These are phyloP conservation scores for Eptatretus atami DNA, from an alignment of 2,797 vertebrate species.

Conservation along the genomic window DNA sequence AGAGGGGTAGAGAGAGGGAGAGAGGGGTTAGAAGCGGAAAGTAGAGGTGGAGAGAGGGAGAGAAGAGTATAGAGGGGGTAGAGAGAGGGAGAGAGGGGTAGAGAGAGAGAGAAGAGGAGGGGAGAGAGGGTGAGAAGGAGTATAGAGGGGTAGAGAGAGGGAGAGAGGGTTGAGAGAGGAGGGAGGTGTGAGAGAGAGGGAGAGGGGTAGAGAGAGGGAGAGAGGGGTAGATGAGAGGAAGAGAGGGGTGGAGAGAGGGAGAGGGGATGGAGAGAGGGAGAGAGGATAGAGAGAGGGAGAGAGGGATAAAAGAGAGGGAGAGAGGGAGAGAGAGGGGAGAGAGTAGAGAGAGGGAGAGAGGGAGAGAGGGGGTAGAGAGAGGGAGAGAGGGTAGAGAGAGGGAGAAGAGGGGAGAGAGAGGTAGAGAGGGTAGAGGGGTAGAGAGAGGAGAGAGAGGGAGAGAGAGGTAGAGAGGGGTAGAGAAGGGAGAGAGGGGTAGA, in stretches of 20 bases:
- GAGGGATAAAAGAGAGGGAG: conserved; percentile 16
- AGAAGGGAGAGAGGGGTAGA: too few species aligned
- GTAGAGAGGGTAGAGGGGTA: too few species aligned
- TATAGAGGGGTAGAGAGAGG: background rate
- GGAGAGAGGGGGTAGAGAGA: conserved; percentile 23
- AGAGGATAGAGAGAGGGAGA: too few species aligned
- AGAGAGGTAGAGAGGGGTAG: background rate
- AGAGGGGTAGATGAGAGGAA: conserved; percentile 42
- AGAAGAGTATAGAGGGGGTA: background rate
- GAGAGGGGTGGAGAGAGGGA: conserved; percentile 11
- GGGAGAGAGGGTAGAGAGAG: background rate
- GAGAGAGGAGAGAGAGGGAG: conserved; percentile 14
- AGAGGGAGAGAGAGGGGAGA: background rate
- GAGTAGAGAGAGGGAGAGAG: conserved; percentile 21
- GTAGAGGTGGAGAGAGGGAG: conserved; percentile 15
- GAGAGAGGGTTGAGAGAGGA: conserved; percentile 46
- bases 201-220: conserved; percentile 12
- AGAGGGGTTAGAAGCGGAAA: conserved; percentile 65
- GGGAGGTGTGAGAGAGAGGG: conserved; percentile 14
- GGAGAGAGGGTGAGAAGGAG: conserved; percentile 10
- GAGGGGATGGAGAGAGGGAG: conserved; percentile 42
- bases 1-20: conserved; percentile 12
- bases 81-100: conserved; percentile 40
- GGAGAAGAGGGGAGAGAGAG: too few species aligned
- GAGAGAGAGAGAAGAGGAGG: too few species aligned